Conservation (phyloP, 2,113 vertebrate species). For the Galbula dea region DNA sequence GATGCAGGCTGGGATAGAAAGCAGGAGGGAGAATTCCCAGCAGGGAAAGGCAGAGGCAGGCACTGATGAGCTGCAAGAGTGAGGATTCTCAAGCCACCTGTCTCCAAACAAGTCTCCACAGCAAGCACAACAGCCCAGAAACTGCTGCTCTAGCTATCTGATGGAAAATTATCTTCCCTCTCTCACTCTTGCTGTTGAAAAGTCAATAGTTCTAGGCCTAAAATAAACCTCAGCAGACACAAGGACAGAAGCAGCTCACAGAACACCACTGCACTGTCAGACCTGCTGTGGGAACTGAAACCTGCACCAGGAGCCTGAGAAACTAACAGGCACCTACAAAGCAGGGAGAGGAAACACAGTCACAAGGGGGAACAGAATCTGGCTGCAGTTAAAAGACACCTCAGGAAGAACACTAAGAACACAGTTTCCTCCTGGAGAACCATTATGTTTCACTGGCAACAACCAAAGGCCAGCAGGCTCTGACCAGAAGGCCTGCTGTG, state of each 20-base stretch:
- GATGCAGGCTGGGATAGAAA: neutral
- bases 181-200: neutral
- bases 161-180: neutral
- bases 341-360: neutral
- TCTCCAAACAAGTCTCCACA: neutral
- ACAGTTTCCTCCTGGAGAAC: neutral
- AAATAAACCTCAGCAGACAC: neutral
- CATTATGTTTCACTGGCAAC: neutral
- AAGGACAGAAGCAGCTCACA: neutral
- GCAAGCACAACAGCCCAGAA: neutral
- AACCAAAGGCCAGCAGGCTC: neutral
- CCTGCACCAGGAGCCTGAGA: neutral
- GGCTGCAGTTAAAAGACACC: neutral
- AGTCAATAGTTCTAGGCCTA: neutral
- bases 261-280: neutral
- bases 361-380: neutral
- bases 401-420: neutral
- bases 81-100: neutral
- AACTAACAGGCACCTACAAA: neutral
- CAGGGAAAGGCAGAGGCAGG: neutral
- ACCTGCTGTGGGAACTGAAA: neutral
- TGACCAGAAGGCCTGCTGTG: neutral
- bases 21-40: neutral
- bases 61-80: neutral
- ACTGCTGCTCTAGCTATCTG: neutral